Conservation (phyloP, 2,113 vertebrate genomes). For the Ramphastos sulfuratus region DNA sequence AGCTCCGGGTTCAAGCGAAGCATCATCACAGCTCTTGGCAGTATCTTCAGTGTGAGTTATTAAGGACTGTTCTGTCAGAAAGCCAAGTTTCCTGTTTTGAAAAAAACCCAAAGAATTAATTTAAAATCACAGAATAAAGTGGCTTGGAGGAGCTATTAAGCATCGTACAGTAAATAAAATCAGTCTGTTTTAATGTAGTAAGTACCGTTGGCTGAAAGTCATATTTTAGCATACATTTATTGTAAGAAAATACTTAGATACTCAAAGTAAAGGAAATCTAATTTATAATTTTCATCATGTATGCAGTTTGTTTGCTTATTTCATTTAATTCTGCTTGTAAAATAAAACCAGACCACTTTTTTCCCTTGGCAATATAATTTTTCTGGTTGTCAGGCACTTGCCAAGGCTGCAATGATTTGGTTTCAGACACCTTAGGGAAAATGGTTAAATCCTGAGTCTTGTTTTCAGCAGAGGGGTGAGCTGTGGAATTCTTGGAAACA, state of each 20-base stretch:
- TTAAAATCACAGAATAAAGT: slow-evolving; percentile 26
- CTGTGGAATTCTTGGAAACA: background rate
- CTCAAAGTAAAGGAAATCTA: slow-evolving; percentile 39
- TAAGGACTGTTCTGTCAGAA: background rate
- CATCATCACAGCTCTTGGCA: background rate
- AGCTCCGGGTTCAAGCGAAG: too few relatives aligned
- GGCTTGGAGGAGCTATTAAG: slow-evolving; percentile 10
- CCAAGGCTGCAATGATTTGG: background rate
- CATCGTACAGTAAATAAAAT: slow-evolving; percentile 19
- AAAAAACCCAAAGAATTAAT: background rate
- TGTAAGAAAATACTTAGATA: slow-evolving; percentile 14
- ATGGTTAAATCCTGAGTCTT: background rate
- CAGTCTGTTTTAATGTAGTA: background rate
- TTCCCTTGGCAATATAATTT: background rate
- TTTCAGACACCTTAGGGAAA: background rate
- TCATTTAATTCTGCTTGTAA: slow-evolving; percentile 37
- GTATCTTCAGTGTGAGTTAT: background rate
- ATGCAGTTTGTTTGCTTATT: slow-evolving; percentile 13
- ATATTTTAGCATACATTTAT: slow-evolving; percentile 22
- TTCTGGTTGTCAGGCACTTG: background rate
- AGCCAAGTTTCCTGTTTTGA: slow-evolving; percentile 4
- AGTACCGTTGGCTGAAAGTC: slow-evolving; percentile 2
- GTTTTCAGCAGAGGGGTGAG: background rate
- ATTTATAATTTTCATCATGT: slow-evolving; percentile 37
- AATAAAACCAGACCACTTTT: slow-evolving; percentile 1